Conservation (phyloP, 2,113 vertebrate species). For the Rhea pennata region DNA sequence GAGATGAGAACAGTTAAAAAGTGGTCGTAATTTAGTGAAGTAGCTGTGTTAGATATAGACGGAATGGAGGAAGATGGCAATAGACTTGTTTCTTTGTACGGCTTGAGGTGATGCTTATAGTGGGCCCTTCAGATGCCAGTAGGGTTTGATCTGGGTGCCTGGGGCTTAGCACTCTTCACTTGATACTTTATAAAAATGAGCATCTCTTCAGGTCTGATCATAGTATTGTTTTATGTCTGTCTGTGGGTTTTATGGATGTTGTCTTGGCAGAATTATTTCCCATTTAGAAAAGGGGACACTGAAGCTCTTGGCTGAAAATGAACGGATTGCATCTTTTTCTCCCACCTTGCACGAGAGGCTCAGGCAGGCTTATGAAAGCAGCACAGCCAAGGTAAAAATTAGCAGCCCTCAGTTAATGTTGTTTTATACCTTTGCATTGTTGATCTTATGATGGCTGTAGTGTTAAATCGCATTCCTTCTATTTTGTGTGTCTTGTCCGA, state of each 20-base stretch:
- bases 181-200: neutral
- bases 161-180: neutral
- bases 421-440: neutral
- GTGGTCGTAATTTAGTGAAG: neutral
- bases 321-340: constrained; percentile 90
- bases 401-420: neutral
- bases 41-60: neutral
- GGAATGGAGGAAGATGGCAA: neutral
- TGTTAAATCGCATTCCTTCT: neutral
- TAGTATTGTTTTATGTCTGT: neutral
- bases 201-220: neutral
- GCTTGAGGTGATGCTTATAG: neutral
- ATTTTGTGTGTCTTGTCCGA: neutral
- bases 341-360: constrained; percentile 85
- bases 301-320: constrained; percentile 94
- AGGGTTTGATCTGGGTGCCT: neutral
- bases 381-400: constrained; percentile 86
- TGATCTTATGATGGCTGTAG: neutral
- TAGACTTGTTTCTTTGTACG: neutral
- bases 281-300: constrained; percentile 90
- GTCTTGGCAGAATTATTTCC: constrained; percentile 84
- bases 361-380: constrained; percentile 84
- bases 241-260: neutral
- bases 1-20: neutral
- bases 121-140: neutral